Base-by-base conservation (phyloP, 2,797 vertebrate genomes). In the Sus cebifrons region DNA sequence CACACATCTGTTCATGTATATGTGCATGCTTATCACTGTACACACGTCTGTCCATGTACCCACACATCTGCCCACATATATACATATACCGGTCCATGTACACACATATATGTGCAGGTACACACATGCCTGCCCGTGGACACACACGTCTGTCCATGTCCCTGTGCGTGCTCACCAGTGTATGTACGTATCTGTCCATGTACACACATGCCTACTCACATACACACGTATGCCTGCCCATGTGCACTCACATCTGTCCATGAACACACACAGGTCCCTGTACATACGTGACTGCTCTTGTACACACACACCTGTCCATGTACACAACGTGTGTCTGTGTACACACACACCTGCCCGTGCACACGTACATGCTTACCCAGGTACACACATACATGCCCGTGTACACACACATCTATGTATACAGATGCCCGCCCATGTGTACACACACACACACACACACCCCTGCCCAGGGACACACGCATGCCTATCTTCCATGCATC, bases 31-130 rank as follows among this genome's bases (percentile, higher is more conserved):
- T 44, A 5, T 44, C 44, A 44, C 4, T 44, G 44, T 13, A 52
- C 9, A 36, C 17, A 29, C 27, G 16, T 1, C 64, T 71, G 15
- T 27, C 62, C 18, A 4, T 12, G 32, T 4, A 70, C 21, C 67
- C 15, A 29, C 14, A 32, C 0, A 8, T 16, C 12, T 27, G 29
- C 20, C 23, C 27, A 49, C 0, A 0, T 23, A 17, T 29, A 10
- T 75, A 89, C 27, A 54, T 14, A n/a, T 15, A 13, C 23, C 56
- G 79, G 60, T 25, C 25, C 40, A 29, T 4, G 8, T 1, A 32
- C 5, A 58, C 40, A 58, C 64, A 32, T 49, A 49, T 49, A 49
- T 49, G 44, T 49, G 6, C 44, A 49, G 5, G 44, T 6, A 9
- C 36, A 58, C 64, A 32, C 15, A 18, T 0, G 4, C 5, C 27